Percentiles rank a stretch among this genome's conserved stretches.
Evolutionary conservation across 2,888 invertebrate genomes (phyloP).

Genomic region (Lochmaea crataegi): DNA sequence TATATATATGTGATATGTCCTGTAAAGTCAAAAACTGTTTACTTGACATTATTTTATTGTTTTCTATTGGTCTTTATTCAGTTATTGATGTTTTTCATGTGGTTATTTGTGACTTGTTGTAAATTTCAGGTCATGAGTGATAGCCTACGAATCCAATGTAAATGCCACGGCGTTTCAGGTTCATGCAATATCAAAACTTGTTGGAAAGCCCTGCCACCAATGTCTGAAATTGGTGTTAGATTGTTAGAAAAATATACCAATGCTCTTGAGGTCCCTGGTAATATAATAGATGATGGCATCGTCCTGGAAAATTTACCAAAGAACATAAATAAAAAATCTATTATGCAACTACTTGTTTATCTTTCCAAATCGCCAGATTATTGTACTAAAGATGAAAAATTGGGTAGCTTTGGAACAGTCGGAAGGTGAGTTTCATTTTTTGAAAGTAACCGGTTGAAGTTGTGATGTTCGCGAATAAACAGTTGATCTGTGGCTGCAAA

Average conservation of each 20-base stretch:
- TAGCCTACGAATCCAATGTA: constrained; percentile 75
- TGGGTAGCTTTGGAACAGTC: constrained; percentile 81
- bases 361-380: constrained; percentile 86
- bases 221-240: constrained; percentile 68
- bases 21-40: too few relatives aligned
- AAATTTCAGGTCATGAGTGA: constrained; percentile 71
- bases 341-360: constrained; percentile 75
- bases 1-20: too few relatives aligned
- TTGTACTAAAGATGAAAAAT: constrained; percentile 78
- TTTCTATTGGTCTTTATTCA: neutral
- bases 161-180: constrained; percentile 87
- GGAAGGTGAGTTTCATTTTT: constrained; percentile 71
- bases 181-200: constrained; percentile 86
- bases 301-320: constrained; percentile 29
- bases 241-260: constrained; percentile 72
- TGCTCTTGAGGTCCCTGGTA: constrained; percentile 65
- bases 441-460: neutral
- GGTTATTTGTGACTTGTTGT: neutral
- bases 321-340: constrained; percentile 47
- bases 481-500: too few relatives aligned
- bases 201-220: constrained; percentile 78
- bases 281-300: constrained; percentile 38
- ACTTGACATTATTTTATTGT: too few relatives aligned
- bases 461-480: neutral
- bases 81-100: constrained; percentile 5